A percentile compares a stretch with the other conserved stretches of the same genome.
These are phyloP conservation scores for Parelbella ahira DNA, from an alignment of 2,888 invertebrate species.

Conservation along the genomic window DNA sequence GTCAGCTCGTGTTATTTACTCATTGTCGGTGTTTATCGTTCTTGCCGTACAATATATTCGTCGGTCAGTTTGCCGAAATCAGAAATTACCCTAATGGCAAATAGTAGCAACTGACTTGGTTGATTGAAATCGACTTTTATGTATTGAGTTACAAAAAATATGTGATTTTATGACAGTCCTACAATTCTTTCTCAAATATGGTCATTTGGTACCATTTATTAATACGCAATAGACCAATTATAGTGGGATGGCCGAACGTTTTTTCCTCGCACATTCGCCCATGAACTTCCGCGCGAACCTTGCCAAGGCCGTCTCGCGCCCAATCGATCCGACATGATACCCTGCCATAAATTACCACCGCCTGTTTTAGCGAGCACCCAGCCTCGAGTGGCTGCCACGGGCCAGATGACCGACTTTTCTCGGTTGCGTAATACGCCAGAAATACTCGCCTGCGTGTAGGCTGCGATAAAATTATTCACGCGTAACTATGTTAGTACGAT, in stretches of 20 bases:
- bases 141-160: too few relatives aligned
- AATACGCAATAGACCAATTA: slow-evolving; percentile 30
- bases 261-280: slow-evolving; percentile 49
- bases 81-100: too few relatives aligned
- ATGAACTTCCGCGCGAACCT: slow-evolving; percentile 72
- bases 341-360: slow-evolving; percentile 55
- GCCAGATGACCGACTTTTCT: slow-evolving; percentile 68
- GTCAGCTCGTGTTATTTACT: too few relatives aligned
- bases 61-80: too few relatives aligned
- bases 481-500: slow-evolving; percentile 16
- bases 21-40: too few relatives aligned
- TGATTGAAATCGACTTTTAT: too few relatives aligned
- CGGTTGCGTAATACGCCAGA: slow-evolving; percentile 59
- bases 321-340: slow-evolving; percentile 57
- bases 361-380: slow-evolving; percentile 52
- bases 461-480: slow-evolving; percentile 22
- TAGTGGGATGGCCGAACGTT: slow-evolving; percentile 18
- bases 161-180: too few relatives aligned
- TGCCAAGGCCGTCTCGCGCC: slow-evolving; percentile 63
- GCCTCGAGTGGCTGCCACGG: slow-evolving; percentile 50
- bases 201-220: too few relatives aligned
- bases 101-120: too few relatives aligned
- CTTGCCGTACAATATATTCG: too few relatives aligned
- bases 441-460: slow-evolving; percentile 43
- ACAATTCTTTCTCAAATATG: too few relatives aligned